Evolutionary conservation across 2,888 invertebrate genomes (phyloP), one percentile per base, ranked within the genome.

Genomic region (Amiota mariae): DNA sequence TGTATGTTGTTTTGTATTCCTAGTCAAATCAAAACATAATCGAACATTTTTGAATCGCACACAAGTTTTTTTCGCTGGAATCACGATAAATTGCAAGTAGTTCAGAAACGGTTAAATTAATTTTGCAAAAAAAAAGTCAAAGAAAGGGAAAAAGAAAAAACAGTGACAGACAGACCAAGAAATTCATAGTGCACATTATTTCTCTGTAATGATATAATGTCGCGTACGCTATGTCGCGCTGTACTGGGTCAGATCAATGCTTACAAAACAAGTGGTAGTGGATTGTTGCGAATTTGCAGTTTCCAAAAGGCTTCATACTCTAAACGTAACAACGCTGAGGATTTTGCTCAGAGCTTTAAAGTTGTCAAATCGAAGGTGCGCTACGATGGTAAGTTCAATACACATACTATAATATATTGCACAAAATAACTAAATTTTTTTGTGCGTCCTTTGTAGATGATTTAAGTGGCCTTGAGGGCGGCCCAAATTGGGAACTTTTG

Each of bases 401-500:
- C n/a, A n/a, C n/a, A 24, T 24, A 1, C 3, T 24, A 24, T 24
- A 24, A 24, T 24, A 24, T 24, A 24, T 24, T 2, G 24, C 24
- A 24, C 24, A 1, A 24, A 24, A 24, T 24, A 24, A 24, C 24
- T 24, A 24, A 8, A 57, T 57, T n/a, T 12, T n/a, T 15, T 67
- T 36, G 36, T 36, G 36, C 36, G 8, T 47, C n/a, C 54, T 15
- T 15, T 74, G n/a, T 61, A 87, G 89, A 89, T 64, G 87, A 86
- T 61, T 72, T 81, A 2, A 85, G 87, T 63, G 87, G 79, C 61
- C 77, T 89, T 71, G 89, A 87, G 15, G 84, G 81, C 20, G 90
- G 87, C 0, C 92, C 93, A 8, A 93, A 93, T 84, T 93, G 94
- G 92, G 94, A 94, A 82, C 86, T 94, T 46, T 88, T 94, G 18